phyloP scores from a whole-genome alignment of 1,140 invertebrate genomes.

The Melanaphis sacchari region DNA sequence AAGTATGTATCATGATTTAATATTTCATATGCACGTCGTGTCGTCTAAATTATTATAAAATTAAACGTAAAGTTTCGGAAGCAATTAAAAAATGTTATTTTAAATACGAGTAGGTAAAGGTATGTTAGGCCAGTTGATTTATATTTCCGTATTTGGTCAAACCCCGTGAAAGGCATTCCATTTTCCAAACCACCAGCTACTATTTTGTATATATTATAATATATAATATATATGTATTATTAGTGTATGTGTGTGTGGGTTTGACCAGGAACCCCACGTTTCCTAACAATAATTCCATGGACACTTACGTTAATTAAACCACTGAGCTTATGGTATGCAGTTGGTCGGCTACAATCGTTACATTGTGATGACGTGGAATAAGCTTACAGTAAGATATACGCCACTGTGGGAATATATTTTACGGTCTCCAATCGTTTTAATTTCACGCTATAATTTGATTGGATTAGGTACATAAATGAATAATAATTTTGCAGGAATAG shows the following conservation, averaged over 20 bases:
- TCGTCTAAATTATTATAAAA: not conserved
- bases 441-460: not conserved
- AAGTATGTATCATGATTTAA: not conserved
- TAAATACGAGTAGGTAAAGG: not conserved
- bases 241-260: not conserved
- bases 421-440: not conserved
- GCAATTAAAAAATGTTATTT: not conserved
- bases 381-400: not conserved
- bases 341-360: not conserved
- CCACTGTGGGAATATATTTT: not conserved
- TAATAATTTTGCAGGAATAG: not conserved
- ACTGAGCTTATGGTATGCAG: not conserved
- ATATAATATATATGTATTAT: not conserved
- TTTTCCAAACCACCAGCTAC: not conserved
- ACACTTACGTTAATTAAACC: conserved; percentile 36
- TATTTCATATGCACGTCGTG: not conserved
- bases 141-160: not conserved
- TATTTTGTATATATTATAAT: not conserved
- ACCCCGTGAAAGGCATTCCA: not conserved
- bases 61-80: not conserved
- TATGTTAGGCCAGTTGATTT: not conserved
- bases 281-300: not conserved
- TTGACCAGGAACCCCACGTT: not conserved
- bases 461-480: not conserved
- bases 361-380: not conserved